Base-by-base conservation (phyloP, 1,140 invertebrate species). In the Colletes gigas region DNA sequence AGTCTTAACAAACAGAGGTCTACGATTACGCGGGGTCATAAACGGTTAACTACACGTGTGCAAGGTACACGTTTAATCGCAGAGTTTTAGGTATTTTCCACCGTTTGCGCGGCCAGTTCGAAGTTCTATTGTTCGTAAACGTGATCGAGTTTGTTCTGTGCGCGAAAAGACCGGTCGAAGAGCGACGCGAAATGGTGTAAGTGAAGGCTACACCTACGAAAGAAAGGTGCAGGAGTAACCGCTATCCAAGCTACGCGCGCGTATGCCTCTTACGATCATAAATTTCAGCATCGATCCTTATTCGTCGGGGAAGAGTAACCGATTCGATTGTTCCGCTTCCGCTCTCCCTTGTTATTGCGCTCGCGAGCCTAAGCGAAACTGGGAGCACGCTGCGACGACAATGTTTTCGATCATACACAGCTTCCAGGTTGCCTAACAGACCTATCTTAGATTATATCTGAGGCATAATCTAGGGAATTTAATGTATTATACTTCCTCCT, bases 341-440 rank as follows among this genome's bases (percentile, higher is more conserved):
- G 67, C 39, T 81, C 21, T 71, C 55, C 47, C 65, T 67, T 69
- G 62, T 81, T 60, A 68, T 83, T 52, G 74, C 21, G 17, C 82
- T 69, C 21, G 41, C 4, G 1, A 10, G 0, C 10, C 44, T 71
- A 84, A 72, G 54, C 50, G 63, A 65, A 77, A 82, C 19, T 30
- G 60, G 7, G 15, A 8, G 39, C 55, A 69, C 39, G 82, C 47
- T 50, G 15, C 15, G 21, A 70, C 6, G 50, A 78, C 59, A 55
- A 79, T 65, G 55, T 85, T 77, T 54, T 82, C 65, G 30, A 82
- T 84, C 67, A 82, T 69, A 55, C 57, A 59, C 19, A 14, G 54
- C 50, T 65, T 55, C 57, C n/a, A 70, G 8, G 39, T 86, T 85
- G 80, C 62, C 62, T 63, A 86, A 86, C 59, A 52, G 63, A 10